Evolutionary conservation across 1,140 invertebrate genomes (phyloP).

Genomic region (Hycleus phaleratus): DNA sequence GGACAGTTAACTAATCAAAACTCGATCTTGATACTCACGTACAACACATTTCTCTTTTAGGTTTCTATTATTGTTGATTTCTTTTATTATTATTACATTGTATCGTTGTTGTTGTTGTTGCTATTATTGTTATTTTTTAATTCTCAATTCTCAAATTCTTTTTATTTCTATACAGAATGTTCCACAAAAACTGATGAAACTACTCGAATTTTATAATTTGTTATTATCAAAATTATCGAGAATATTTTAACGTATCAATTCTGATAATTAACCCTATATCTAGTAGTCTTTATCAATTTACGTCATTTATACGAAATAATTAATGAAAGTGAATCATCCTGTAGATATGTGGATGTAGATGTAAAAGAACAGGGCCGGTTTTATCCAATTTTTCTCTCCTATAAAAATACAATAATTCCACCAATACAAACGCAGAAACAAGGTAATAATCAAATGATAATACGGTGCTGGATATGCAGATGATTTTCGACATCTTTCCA

Average conservation of each 20-base stretch:
- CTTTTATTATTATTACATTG: background rate
- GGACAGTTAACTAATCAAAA: conserved; percentile 13
- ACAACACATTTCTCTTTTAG: conserved; percentile 5
- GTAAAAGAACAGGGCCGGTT: too few species aligned
- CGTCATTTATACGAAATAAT: background rate
- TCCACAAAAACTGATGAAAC: background rate
- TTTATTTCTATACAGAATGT: background rate
- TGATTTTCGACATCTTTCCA: background rate
- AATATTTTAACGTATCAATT: too few species aligned
- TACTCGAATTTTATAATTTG: too few species aligned
- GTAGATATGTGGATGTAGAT: too few species aligned
- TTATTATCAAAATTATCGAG: too few species aligned
- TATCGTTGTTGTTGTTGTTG: background rate
- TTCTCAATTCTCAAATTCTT: background rate
- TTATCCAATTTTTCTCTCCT: too few species aligned
- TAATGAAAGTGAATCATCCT: too few species aligned
- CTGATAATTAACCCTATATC: too few species aligned
- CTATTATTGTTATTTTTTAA: background rate
- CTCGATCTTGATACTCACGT: conserved; percentile 13
- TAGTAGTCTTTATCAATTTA: too few species aligned
- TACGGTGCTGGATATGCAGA: background rate
- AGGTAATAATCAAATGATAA: background rate
- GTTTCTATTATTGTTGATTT: background rate
- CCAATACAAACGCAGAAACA: background rate
- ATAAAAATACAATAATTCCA: too few species aligned